Evolutionary conservation across 2,797 vertebrate species (phyloP).

Genomic region (Urosaurus nigricauda): DNA sequence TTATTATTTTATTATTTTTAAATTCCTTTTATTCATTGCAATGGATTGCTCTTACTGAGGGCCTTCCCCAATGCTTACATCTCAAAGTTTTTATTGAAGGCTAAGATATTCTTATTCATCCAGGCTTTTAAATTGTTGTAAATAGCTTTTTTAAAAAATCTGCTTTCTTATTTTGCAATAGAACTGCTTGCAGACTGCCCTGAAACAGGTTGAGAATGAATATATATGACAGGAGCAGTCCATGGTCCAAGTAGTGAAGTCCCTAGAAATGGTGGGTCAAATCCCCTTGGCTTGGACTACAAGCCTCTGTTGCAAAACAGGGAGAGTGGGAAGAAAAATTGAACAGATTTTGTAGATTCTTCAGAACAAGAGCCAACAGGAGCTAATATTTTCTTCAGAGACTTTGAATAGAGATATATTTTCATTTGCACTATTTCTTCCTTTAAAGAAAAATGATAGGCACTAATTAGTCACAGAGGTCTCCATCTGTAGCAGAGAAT

Average conservation of each 20-base stretch:
- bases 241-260: too few relatives aligned
- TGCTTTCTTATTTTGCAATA: neutral
- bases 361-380: neutral
- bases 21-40: neutral
- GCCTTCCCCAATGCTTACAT: neutral
- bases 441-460: neutral
- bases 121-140: neutral
- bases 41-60: neutral
- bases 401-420: too few relatives aligned
- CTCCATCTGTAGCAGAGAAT: too few relatives aligned
- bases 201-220: too few relatives aligned
- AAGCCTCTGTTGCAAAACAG: too few relatives aligned
- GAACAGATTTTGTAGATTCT: neutral
- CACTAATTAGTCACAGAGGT: neutral
- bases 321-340: neutral
- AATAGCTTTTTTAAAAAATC: neutral
- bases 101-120: neutral
- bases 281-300: too few relatives aligned
- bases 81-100: neutral
- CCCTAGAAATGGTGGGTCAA: too few relatives aligned
- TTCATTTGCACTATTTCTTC: neutral
- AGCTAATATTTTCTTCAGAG: too few relatives aligned
- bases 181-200: too few relatives aligned
- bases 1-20: too few relatives aligned
- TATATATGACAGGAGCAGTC: too few relatives aligned